Base-by-base conservation (phyloP, 2,888 invertebrate genomes). In the Lepeophtheirus nordmannii region DNA sequence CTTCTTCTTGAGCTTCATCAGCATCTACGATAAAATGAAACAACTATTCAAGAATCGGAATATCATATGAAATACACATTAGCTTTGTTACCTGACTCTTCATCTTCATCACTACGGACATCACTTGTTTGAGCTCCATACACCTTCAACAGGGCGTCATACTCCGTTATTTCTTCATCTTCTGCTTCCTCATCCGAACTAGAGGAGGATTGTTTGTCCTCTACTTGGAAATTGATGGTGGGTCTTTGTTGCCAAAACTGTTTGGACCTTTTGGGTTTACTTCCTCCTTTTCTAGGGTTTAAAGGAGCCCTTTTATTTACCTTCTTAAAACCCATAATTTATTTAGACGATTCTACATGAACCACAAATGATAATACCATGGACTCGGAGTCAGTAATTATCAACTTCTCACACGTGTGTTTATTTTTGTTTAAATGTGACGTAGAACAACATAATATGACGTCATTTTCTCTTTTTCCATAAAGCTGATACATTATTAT, bases 221-320 rank as follows among this genome's bases (percentile, higher is more conserved):
- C 56, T 14, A 40, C 57, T 37, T 40, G 12, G n/a, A 40, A n/a
- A 23, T 22, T 38, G 38, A 64, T 58, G 12, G 62, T 62, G n/a
- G 30, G 30, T 23, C 62, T 9, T 41, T 62, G 62, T n/a, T n/a
- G 17, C 62, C 62, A 62, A 40, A 62, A 62, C 62, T 62, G n/a
- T 23, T 59, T 59, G 1, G 60, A 59, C 10, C 22, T 22, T 23
- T 59, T 59, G 60, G 23, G 60, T 30, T 59, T 41, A n/a, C 1
- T n/a, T 46, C 63, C 14, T 56, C 40, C 22, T 30, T 30, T 30
- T 30, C 30, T 30, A 30, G 30, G 30, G 7, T 30, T 30, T 7
- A 30, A 30, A 30, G 7, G 30, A 30, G 30, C 53, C n/a, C 53
- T 30, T 7, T 30, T 30, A 30, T 30, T 30, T 30, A 7, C 30